Evolutionary conservation across 2,888 invertebrate species (phyloP).

Genomic region (Bedellia somnulentella): DNA sequence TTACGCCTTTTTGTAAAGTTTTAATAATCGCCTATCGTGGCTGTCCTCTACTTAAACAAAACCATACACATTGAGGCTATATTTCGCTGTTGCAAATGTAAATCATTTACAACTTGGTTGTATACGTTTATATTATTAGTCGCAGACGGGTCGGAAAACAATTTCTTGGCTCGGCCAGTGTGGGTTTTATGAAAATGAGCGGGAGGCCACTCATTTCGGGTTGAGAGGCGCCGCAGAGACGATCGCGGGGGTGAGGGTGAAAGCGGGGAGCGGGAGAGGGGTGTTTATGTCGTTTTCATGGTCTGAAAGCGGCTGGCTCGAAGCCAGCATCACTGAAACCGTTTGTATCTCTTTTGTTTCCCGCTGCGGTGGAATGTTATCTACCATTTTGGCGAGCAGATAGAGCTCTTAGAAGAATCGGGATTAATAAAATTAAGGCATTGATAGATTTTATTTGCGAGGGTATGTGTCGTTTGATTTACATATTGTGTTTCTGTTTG

Average conservation of each 20-base stretch:
- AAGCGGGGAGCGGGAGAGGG: slow-evolving; percentile 17
- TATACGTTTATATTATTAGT: too few species aligned
- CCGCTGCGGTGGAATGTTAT: slow-evolving; percentile 14
- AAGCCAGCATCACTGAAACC: slow-evolving; percentile 37
- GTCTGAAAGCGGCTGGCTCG: slow-evolving; percentile 35
- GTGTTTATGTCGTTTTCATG: slow-evolving; percentile 49
- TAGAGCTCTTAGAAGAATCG: neutral
- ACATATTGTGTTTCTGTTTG: too few species aligned
- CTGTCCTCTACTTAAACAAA: too few species aligned
- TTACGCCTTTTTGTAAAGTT: too few species aligned
- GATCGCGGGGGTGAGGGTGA: slow-evolving; percentile 14
- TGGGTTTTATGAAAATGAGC: slow-evolving; percentile 56
- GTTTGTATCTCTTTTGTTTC: slow-evolving; percentile 37
- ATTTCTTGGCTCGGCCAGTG: slow-evolving; percentile 41
- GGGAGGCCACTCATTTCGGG: slow-evolving; percentile 54
- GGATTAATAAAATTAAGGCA: too few species aligned
- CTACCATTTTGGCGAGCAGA: slow-evolving; percentile 5
- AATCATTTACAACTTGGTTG: too few species aligned
- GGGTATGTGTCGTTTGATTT: too few species aligned
- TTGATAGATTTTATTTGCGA: too few species aligned
- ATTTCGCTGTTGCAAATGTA: too few species aligned
- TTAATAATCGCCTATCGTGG: too few species aligned
- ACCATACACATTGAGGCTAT: too few species aligned
- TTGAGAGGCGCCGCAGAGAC: slow-evolving; percentile 16
- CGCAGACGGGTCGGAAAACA: too few species aligned